Evolutionary conservation across 2,113 vertebrate genomes (phyloP).

Genomic region (Eira barbara): DNA sequence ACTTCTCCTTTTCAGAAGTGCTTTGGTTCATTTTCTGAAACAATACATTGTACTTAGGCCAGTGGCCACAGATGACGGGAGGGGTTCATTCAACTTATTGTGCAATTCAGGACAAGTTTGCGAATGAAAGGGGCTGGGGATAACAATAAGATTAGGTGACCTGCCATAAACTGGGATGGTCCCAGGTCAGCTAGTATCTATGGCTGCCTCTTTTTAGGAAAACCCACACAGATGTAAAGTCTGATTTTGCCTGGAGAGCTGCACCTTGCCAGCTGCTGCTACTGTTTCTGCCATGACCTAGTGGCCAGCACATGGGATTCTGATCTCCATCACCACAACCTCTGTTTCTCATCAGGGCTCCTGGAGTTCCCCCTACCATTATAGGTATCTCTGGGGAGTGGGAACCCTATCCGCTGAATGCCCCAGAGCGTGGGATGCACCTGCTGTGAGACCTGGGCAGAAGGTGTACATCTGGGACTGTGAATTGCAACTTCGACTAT

Average conservation of each 20-base stretch:
- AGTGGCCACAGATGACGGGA: background rate
- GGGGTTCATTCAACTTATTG: background rate
- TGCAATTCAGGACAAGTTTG: background rate
- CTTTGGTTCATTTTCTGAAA: background rate
- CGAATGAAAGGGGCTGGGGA: background rate
- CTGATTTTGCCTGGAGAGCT: background rate
- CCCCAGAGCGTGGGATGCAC: background rate
- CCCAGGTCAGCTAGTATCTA: background rate
- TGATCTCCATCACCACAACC: background rate
- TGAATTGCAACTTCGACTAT: background rate
- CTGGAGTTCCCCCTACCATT: background rate
- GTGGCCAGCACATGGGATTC: background rate
- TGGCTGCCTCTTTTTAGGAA: background rate
- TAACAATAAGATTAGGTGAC: background rate
- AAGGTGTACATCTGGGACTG: background rate
- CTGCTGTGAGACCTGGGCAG: background rate
- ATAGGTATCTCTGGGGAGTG: background rate
- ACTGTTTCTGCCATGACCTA: background rate
- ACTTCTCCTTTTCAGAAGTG: background rate
- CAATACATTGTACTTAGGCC: background rate
- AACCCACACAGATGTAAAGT: background rate
- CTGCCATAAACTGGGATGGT: background rate
- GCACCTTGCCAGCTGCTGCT: background rate
- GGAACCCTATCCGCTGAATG: background rate
- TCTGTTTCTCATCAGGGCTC: background rate